A percentile compares a stretch with the other conserved stretches of the same genome.
Evolutionary conservation across 2,888 invertebrate genomes (phyloP).

Genomic region (Drosophila buzzatii): DNA sequence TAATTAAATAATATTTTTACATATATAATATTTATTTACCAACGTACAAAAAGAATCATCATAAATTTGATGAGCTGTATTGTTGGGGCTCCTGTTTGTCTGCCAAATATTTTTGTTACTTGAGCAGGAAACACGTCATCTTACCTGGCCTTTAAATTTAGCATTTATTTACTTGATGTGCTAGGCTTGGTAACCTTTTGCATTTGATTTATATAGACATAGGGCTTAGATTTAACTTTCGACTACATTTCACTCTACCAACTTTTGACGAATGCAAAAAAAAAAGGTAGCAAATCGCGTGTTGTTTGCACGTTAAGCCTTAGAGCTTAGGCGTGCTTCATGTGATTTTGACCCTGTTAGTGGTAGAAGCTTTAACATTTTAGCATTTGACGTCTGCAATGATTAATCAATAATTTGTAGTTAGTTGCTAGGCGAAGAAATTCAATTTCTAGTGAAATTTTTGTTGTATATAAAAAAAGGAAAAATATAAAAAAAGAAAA

Average conservation of each 20-base stretch:
- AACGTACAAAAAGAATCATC: conserved; percentile 22
- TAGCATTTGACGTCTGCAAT: conserved; percentile 23
- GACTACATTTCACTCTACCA: not conserved
- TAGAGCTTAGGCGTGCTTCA: conserved; percentile 25
- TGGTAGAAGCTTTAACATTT: conserved; percentile 35
- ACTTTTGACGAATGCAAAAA: conserved; percentile 47
- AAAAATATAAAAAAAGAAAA: not conserved
- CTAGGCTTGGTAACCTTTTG: conserved; percentile 54
- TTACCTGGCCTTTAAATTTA: conserved; percentile 2
- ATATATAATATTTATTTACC: too few species aligned
- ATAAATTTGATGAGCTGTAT: conserved; percentile 23
- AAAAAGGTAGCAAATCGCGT: conserved; percentile 61
- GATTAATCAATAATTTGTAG: conserved; percentile 60
- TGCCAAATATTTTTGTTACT: conserved; percentile 27
- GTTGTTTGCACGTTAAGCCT: conserved; percentile 54
- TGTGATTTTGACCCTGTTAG: conserved; percentile 67
- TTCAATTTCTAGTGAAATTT: not conserved
- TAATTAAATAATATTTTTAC: too few species aligned
- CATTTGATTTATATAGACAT: conserved; percentile 53
- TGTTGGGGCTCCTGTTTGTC: conserved; percentile 56
- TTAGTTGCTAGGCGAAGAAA: not conserved
- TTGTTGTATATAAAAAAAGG: not conserved
- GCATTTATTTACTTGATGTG: conserved; percentile 12
- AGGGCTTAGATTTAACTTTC: not conserved
- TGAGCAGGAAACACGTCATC: conserved; percentile 51